Base-by-base conservation (phyloP, 2,797 vertebrate genomes). In the Chaetodon trifasciatus region DNA sequence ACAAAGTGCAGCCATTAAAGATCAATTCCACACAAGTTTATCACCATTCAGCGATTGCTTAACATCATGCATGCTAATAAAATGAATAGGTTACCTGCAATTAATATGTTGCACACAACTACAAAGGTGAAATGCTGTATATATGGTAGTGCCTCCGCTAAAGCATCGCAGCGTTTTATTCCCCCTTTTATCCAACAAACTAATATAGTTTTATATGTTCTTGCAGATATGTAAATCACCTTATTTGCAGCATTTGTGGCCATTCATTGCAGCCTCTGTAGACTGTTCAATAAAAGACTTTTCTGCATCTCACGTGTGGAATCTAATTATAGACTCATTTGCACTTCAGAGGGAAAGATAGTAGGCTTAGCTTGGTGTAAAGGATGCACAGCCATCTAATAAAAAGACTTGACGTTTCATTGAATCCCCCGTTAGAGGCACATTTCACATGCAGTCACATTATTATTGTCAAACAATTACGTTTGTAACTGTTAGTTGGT, bases 281-380 rank as follows among this genome's bases (percentile, higher is more conserved):
- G 74, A 66, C 81, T 62, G 63, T 76, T 88, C 79, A 79, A 46
- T 80, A 75, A 77, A 66, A 65, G 77, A 78, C 24, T 83, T 81
- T 84, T 79, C 82, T 81, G 78, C 80, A 91, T 88, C 90, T 86
- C 86, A 89, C 74, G 17, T 87, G 83, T 82, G 65, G 84, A 92
- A 93, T 93, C 91, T 92, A 93, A 93, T 94, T 91, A 94, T 91
- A 89, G 84, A 71, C 85, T 91, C 62, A 93, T 94, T 94, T 92
- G 83, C 91, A 94, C 93, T 92, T 93, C 93, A 93, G 71, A 92
- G 88, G 79, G 79, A 69, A 65, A 85, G 82, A 89, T 77, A 66
- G 85, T 58, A 70, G 62, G 88, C 87, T 90, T 63, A 78, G 84
- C 86, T 77, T 53, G 74, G 80, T 77, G 87, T 83, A 88, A 84